Evolutionary conservation across 2,113 vertebrate genomes (phyloP).

Genomic region (Pteronura brasiliensis): DNA sequence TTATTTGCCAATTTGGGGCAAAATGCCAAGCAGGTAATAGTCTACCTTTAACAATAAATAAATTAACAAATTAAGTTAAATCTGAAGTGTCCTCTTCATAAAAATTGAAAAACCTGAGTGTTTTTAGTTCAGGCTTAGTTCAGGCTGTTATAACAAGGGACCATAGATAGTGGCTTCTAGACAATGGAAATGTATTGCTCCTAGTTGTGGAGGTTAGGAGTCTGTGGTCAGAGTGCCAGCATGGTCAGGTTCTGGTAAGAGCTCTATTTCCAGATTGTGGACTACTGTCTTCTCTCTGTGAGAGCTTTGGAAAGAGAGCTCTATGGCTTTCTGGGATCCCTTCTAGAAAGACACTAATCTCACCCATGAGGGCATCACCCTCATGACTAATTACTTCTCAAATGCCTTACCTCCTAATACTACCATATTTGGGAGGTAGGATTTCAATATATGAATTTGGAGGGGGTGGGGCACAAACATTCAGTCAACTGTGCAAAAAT

Average conservation of each 20-base stretch:
- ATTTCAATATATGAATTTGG: not conserved
- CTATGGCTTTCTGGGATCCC: not conserved
- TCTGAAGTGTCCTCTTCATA: not conserved
- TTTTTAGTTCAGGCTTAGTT: not conserved
- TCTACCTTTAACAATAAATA: not conserved
- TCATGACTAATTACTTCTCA: not conserved
- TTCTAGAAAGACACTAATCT: not conserved
- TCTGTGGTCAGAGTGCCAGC: not conserved
- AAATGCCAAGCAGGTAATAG: not conserved
- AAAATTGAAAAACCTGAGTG: not conserved
- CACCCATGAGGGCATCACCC: not conserved
- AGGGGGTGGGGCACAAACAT: not conserved
- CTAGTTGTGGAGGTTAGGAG: not conserved
- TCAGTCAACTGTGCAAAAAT: not conserved
- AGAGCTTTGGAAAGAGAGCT: not conserved
- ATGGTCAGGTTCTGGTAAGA: not conserved
- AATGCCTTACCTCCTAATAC: not conserved
- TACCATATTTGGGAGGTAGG: not conserved
- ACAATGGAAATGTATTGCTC: not conserved
- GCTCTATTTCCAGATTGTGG: not conserved
- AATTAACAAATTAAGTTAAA: not conserved
- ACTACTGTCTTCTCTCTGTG: not conserved
- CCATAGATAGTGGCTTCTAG: not conserved
- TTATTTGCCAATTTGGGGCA: not conserved
- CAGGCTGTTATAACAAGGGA: not conserved